Evolutionary conservation across 1,140 invertebrate genomes (phyloP), one percentile per base, ranked within the genome.

Genomic region (Lepidurus packardi): DNA sequence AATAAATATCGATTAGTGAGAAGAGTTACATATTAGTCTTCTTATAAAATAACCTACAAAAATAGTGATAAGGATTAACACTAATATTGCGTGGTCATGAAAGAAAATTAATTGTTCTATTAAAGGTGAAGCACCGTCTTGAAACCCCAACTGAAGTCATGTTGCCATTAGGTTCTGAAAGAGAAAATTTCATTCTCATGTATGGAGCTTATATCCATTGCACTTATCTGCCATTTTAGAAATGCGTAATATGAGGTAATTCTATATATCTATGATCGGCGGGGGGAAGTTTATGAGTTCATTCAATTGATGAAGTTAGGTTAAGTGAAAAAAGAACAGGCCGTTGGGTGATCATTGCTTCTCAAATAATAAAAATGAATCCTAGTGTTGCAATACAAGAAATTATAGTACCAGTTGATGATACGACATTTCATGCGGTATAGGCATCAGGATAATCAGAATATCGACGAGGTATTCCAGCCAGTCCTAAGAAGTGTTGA

Each of bases 401-500:
- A 82, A 90, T 88, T 79, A 88, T 82, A 79, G 88, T 88, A 75
- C 90, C 90, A 82, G 90, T 84, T 45, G 89, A 89, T 43, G 89
- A 90, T 79, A 91, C 81, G 80, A 88, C 82, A 88, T 92, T 92
- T 89, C 89, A 91, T 80, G 83, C 81, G 78, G 84, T 84, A 83
- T 85, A 92, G 77, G 84, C 84, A 86, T 92, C 90, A 7, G 90
- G 89, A 80, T 91, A 93, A 85, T 93, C 91, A 45, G 88, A 88
- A 81, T 91, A 91, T 65, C 91, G 90, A 77, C 91, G 89, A 65
- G 92, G 91, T 86, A 92, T 92, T 1, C 91, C 91, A 73, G 86
- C 86, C 86, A 92, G 85, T 34, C 91, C 91, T 88, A 92, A 86
- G 84, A 91, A 92, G 87, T 92, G 90, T 87, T 91, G 89, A 25